Evolutionary conservation across 2,888 invertebrate genomes (phyloP), one percentile per base, ranked within the genome.

Genomic region (Cremastinae sp.): DNA sequence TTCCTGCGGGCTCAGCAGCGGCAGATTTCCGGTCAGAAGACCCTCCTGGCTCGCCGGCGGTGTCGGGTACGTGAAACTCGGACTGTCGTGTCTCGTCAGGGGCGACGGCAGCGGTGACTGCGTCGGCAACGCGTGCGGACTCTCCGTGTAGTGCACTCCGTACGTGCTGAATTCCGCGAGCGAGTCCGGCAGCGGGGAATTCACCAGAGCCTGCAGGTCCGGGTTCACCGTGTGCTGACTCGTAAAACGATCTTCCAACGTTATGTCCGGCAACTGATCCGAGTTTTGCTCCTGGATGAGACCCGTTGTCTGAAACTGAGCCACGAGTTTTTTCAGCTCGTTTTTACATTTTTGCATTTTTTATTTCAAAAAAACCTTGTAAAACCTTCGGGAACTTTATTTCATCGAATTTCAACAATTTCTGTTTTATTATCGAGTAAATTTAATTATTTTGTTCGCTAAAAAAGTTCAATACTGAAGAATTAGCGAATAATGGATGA

Each of bases 11-110:
- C 90, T 90, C 36, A 90, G 74, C 49, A 90, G 80, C 0, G 90
- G 90, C 12, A 90, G 76, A 47, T 84, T 89, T n/a, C 90, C 90
- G 18, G 94, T 94, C 78, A 94, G 93, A 74, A 94, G 93, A 18
- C 95, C 95, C 90, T 96, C 96, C 83, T 96, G 96, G 82, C 96
- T 96, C 0, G 96, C 96, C 2, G 96, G 96, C 18, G 96, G 96
- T 7, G 96, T 96, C 1, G 96, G 96, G 86, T 96, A 96, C 18
- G 95, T 93, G 83, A 96, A 92, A 41, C 94, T 94, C 0, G 95
- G 95, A n/a, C 95, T 95, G 73, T 93, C 93, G 83, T 92, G 92
- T 76, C 92, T 89, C 16, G 92, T 91, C 41, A 92, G 83, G 0
- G 94, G 94, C 28, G 94, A 94, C 79, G 93, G 93, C 75, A 94